Evolutionary conservation across 2,797 vertebrate species (phyloP).

Genomic region (Corythornis leucogaster): DNA sequence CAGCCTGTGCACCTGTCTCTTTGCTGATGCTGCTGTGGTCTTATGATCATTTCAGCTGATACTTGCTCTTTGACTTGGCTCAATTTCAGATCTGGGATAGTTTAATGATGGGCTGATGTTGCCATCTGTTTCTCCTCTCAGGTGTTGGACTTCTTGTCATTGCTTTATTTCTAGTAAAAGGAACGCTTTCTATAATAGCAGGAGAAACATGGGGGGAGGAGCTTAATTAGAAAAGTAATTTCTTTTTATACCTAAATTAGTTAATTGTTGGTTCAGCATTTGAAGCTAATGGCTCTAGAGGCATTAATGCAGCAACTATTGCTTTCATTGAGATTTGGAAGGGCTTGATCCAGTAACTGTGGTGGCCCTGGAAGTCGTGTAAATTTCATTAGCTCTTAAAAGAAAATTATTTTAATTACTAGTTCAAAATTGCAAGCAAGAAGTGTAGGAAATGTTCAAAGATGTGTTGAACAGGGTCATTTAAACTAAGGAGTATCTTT

Average conservation of each 20-base stretch:
- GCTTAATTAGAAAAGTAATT: not conserved
- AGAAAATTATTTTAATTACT: not conserved
- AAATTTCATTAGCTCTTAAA: not conserved
- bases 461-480: not conserved
- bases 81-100: not conserved
- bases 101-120: not conserved
- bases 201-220: not conserved
- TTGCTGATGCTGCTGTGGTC: slow-evolving; percentile 1
- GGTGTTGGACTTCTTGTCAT: not conserved
- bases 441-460: not conserved
- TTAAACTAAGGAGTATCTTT: slow-evolving; percentile 11
- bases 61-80: not conserved
- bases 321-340: not conserved
- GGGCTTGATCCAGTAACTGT: not conserved
- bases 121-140: not conserved
- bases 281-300: slow-evolving; percentile 10
- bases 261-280: not conserved
- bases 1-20: not conserved
- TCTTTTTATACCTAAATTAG: not conserved
- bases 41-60: not conserved
- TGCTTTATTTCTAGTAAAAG: not conserved
- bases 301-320: not conserved
- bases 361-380: not conserved
- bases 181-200: not conserved
- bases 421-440: not conserved